Evolutionary conservation across 1,140 invertebrate species (phyloP).

Genomic region (Hylyphantes graminicola): DNA sequence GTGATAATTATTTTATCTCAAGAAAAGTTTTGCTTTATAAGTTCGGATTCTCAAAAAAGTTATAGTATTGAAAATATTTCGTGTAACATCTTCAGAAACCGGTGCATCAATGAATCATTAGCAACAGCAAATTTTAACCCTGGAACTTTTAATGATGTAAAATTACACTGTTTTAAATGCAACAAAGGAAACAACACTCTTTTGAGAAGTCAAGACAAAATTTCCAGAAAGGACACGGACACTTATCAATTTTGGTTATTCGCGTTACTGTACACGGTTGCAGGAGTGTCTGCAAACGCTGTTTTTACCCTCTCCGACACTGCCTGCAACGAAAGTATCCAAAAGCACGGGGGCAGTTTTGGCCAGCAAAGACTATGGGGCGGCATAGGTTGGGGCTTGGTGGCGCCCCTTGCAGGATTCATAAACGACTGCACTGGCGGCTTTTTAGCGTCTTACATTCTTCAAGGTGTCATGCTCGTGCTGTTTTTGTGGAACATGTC

Average conservation of each 20-base stretch:
- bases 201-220: too few species aligned
- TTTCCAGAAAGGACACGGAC: not conserved
- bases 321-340: slow-evolving; percentile 35
- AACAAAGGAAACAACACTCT: too few species aligned
- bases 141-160: too few species aligned
- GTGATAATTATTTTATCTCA: too few species aligned
- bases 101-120: too few species aligned
- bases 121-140: too few species aligned
- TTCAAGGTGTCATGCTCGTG: not conserved
- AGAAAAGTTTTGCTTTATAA: too few species aligned
- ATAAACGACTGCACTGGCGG: slow-evolving; percentile 7
- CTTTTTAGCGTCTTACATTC: not conserved
- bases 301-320: slow-evolving; percentile 51
- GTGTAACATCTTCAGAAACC: too few species aligned
- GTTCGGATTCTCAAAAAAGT: too few species aligned
- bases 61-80: too few species aligned
- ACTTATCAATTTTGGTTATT: slow-evolving; percentile 41
- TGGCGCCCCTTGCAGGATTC: slow-evolving; percentile 14
- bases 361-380: slow-evolving; percentile 40
- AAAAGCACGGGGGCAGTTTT: slow-evolving; percentile 12
- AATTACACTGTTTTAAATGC: too few species aligned
- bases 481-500: not conserved
- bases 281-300: not conserved
- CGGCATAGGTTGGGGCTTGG: slow-evolving; percentile 25
- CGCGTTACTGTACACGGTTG: not conserved